Percentiles rank a stretch among this genome's conserved stretches.
Evolutionary conservation across 30 jellyfish, hydroid and myxozoan species (phyloP).

Genomic region (Aurelia sp.): DNA sequence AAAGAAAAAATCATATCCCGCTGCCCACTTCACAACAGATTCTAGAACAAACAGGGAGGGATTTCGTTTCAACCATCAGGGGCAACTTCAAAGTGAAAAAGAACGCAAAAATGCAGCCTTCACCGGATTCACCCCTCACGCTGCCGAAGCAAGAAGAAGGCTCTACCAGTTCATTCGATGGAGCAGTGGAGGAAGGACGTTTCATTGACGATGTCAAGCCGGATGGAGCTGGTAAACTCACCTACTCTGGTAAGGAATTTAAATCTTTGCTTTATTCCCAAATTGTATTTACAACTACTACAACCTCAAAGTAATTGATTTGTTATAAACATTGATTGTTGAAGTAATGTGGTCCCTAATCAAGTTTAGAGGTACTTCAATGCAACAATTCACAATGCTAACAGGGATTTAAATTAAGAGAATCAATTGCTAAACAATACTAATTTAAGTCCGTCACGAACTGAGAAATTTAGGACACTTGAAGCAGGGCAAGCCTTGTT

Average conservation of each 20-base stretch:
- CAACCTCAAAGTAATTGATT: slow-evolving; percentile 80
- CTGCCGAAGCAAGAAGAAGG: slow-evolving; percentile 78
- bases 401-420: slow-evolving; percentile 50
- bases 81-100: slow-evolving; percentile 57
- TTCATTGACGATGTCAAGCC: slow-evolving; percentile 47
- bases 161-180: slow-evolving; percentile 56
- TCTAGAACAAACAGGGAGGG: slow-evolving; percentile 77
- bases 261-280: slow-evolving; percentile 71
- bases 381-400: slow-evolving; percentile 63
- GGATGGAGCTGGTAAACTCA: slow-evolving; percentile 55
- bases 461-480: no score
- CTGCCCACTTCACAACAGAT: slow-evolving; percentile 78
- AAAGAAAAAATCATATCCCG: slow-evolving; percentile 82
- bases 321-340: slow-evolving; percentile 76
- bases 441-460: no score
- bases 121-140: slow-evolving; percentile 75
- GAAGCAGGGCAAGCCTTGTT: no score
- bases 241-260: slow-evolving; percentile 72
- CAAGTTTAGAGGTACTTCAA: slow-evolving; percentile 63
- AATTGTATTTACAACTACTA: slow-evolving; percentile 71
- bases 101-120: slow-evolving; percentile 65
- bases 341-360: slow-evolving; percentile 70
- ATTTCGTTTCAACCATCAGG: slow-evolving; percentile 72
- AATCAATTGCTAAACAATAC: no score
- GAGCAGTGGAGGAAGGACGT: slow-evolving; percentile 72